Conservation (phyloP, 1,140 invertebrate species). For the Calliphora vicina region DNA sequence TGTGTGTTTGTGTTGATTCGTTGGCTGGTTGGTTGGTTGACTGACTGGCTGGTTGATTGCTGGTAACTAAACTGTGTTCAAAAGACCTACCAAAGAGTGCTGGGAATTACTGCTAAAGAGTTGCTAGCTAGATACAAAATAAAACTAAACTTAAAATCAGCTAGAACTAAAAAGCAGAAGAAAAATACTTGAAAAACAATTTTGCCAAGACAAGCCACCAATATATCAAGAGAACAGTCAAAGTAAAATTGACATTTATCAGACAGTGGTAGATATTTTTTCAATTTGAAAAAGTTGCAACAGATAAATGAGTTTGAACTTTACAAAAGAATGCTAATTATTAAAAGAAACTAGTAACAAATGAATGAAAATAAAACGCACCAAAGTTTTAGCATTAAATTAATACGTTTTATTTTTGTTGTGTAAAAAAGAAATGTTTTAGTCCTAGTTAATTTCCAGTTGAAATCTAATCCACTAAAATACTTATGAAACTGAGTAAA, state of each 20-base stretch:
- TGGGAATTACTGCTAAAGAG: background rate
- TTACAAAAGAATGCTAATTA: background rate
- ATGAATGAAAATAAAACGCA: no score
- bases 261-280: background rate
- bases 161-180: background rate
- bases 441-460: no score
- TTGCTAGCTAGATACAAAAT: background rate
- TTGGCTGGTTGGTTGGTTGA: background rate
- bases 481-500: no score
- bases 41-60: background rate
- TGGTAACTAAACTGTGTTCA: background rate
- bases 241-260: conserved; percentile 2
- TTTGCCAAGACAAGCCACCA: background rate
- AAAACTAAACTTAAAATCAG: background rate
- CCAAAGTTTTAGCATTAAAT: no score
- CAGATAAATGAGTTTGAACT: background rate
- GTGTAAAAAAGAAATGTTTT: no score
- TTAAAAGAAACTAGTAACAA: background rate
- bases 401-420: no score
- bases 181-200: background rate
- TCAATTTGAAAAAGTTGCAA: background rate
- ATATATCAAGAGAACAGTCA: background rate
- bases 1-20: no score
- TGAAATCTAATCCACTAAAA: no score
- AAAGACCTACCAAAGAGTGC: background rate